Conservation (phyloP, 2,888 invertebrate genomes). For the Protophormia terraenovae region DNA sequence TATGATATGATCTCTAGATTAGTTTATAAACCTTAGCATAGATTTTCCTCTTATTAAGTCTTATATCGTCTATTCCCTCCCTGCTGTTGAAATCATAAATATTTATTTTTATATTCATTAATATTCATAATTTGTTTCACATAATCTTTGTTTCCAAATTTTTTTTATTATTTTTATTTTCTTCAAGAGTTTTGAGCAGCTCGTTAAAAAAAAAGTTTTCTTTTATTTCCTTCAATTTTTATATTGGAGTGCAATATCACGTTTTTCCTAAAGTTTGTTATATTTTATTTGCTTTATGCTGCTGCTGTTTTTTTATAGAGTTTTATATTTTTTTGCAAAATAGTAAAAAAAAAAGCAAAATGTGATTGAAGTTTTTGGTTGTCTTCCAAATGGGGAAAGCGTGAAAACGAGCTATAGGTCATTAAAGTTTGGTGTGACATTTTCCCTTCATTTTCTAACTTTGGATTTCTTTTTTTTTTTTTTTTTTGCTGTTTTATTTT, state of each 20-base stretch:
- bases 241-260: conserved; percentile 59
- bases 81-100: not conserved
- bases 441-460: conserved; percentile 13
- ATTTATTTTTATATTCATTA: conserved; percentile 37
- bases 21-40: too few relatives aligned
- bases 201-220: conserved; percentile 54
- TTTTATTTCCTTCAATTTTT: conserved; percentile 18
- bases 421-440: conserved; percentile 63
- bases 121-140: conserved; percentile 56
- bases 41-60: too few relatives aligned
- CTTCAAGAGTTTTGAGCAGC: conserved; percentile 17
- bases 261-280: conserved; percentile 57
- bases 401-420: conserved; percentile 65
- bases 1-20: too few relatives aligned
- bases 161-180: conserved; percentile 15
- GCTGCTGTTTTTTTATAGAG: not conserved
- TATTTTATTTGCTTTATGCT: conserved; percentile 43
- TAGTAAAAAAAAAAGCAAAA: conserved; percentile 3
- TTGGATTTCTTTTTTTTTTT: not conserved
- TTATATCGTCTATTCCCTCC: too few relatives aligned
- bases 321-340: not conserved
- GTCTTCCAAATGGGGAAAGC: conserved; percentile 64
- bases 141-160: conserved; percentile 21
- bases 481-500: not conserved
- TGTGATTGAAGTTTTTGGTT: conserved; percentile 62